These are phyloP conservation scores for Folsomia manolachei DNA, from an alignment of 2,888 invertebrate genomes.

Conservation along the genomic window DNA sequence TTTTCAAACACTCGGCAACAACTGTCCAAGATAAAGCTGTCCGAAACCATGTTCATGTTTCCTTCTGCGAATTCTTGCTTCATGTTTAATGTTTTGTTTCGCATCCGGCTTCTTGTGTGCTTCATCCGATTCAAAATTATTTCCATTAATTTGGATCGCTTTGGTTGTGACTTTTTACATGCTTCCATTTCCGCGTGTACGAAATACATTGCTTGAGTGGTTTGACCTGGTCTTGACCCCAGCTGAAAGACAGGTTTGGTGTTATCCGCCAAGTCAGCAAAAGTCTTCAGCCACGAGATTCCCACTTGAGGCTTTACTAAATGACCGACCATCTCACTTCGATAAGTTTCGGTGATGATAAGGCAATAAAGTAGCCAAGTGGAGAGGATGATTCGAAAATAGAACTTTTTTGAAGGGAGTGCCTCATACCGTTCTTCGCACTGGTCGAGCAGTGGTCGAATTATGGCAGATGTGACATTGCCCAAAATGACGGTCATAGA, in stretches of 20 bases:
- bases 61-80: not conserved
- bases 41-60: not conserved
- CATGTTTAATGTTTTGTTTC: too few relatives aligned
- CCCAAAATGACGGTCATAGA: too few relatives aligned
- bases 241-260: not conserved
- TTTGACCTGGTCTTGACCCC: not conserved
- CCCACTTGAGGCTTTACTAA: not conserved
- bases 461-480: not conserved
- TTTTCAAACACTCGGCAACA: not conserved
- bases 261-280: not conserved
- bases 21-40: not conserved
- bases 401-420: not conserved
- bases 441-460: not conserved
- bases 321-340: not conserved
- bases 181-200: not conserved
- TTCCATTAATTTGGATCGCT: not conserved
- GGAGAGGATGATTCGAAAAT: not conserved
- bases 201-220: not conserved
- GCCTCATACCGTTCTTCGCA: not conserved
- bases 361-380: not conserved
- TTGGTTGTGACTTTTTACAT: not conserved
- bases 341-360: slow-evolving; percentile 6
- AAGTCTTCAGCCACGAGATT: not conserved
- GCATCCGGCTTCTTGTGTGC: too few relatives aligned
- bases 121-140: too few relatives aligned